Evolutionary conservation across 2,113 vertebrate species (phyloP).

Genomic region (Pitta sordida): DNA sequence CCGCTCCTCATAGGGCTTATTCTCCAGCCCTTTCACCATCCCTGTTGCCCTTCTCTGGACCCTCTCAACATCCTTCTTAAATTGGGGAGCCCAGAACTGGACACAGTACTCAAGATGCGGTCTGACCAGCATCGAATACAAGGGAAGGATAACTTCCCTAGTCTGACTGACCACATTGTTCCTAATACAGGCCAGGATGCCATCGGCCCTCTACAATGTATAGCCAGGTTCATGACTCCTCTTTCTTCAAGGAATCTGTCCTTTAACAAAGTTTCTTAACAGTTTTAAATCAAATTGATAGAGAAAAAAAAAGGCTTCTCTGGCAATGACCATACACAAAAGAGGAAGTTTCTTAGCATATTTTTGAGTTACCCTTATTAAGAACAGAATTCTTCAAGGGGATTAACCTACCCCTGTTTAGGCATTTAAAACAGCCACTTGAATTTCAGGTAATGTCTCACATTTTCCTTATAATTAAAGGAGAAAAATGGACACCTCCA

Average conservation of each 20-base stretch:
- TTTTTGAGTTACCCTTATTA: neutral
- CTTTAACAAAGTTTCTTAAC: neutral
- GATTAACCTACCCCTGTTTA: neutral
- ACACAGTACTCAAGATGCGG: too few relatives aligned
- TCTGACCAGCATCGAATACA: too few relatives aligned
- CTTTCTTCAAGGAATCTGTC: neutral
- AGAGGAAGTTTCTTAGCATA: neutral
- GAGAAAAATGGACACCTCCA: neutral
- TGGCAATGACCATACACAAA: neutral
- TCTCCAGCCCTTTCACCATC: too few relatives aligned
- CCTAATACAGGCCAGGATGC: too few relatives aligned
- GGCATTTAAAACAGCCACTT: neutral
- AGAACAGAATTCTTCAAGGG: neutral
- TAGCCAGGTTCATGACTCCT: neutral
- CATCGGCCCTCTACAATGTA: neutral
- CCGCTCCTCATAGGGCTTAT: too few relatives aligned
- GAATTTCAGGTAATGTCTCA: neutral
- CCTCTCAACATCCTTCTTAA: too few relatives aligned
- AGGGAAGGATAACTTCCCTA: too few relatives aligned
- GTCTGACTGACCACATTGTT: too few relatives aligned
- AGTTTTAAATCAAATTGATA: neutral
- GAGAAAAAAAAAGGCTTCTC: neutral
- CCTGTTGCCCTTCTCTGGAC: too few relatives aligned
- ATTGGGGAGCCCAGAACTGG: too few relatives aligned
- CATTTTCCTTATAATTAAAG: neutral